Conservation (phyloP, 2,888 invertebrate species). For the Chaitophorus viminalis region DNA sequence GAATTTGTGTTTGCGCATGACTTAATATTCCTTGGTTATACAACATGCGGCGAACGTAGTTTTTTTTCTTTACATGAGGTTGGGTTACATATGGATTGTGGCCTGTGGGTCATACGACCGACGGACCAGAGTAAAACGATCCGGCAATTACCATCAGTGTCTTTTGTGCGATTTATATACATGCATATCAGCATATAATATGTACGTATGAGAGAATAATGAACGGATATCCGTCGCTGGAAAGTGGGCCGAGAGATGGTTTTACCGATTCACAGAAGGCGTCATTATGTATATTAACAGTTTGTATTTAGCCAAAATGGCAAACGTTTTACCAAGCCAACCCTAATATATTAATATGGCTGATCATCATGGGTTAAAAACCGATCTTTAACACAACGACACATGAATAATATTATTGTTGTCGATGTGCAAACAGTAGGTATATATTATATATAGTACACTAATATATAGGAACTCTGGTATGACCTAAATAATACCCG, state of each 20-base stretch:
- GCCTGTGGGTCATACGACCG: constrained; percentile 32
- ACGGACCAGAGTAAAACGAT: constrained; percentile 43
- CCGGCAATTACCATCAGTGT: constrained; percentile 35
- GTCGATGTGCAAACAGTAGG: not conserved
- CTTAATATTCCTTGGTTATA: constrained; percentile 14
- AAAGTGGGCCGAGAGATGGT: constrained; percentile 50
- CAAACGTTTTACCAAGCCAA: not conserved
- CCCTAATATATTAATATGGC: not conserved
- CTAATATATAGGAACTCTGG: no score
- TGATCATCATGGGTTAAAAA: constrained; percentile 8
- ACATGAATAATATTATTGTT: not conserved
- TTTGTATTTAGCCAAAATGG: constrained; percentile 24
- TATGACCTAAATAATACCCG: constrained; percentile 28
- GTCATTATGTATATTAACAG: constrained; percentile 11
- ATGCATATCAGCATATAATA: no score
- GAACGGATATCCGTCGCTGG: constrained; percentile 49
- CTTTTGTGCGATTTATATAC: constrained; percentile 44
- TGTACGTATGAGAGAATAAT: constrained; percentile 27
- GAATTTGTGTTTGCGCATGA: constrained; percentile 33
- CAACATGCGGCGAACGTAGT: constrained; percentile 43
- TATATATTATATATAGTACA: no score
- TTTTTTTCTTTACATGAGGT: not conserved
- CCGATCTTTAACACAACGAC: not conserved
- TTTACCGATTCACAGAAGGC: constrained; percentile 46
- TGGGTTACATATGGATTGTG: constrained; percentile 19